phyloP scores from a whole-genome alignment of 2,888 invertebrate genomes.

The Himalopsyche kuldschensis region DNA sequence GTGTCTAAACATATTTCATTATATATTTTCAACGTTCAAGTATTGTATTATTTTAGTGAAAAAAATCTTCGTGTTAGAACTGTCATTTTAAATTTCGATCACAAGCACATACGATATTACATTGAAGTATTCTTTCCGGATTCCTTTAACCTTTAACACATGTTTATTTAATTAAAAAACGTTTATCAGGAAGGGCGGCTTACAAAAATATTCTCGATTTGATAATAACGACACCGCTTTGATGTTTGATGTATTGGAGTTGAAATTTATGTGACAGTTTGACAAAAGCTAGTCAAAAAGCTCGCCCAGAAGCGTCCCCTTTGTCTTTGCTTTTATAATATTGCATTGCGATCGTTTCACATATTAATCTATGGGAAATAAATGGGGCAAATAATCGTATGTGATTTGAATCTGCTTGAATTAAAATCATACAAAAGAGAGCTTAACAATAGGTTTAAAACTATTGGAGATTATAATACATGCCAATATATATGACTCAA shows the following conservation, averaged over 20 bases:
- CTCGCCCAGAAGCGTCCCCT: not conserved
- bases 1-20: too few relatives aligned
- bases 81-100: too few relatives aligned
- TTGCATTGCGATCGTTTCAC: not conserved
- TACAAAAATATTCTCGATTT: not conserved
- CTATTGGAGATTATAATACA: too few relatives aligned
- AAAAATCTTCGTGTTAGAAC: too few relatives aligned
- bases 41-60: too few relatives aligned
- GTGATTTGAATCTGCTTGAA: not conserved
- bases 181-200: not conserved
- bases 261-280: conserved; percentile 19
- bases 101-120: too few relatives aligned
- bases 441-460: too few relatives aligned
- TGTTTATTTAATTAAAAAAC: not conserved
- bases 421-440: not conserved
- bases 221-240: not conserved
- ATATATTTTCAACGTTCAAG: too few relatives aligned
- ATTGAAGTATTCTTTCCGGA: too few relatives aligned
- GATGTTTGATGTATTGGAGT: conserved; percentile 16
- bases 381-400: not conserved
- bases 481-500: too few relatives aligned
- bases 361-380: not conserved
- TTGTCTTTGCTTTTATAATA: not conserved
- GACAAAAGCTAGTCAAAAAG: conserved; percentile 13
- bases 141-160: not conserved